Evolutionary conservation across 2,888 invertebrate genomes (phyloP).

Genomic region (Dromius quadrimaculatus): DNA sequence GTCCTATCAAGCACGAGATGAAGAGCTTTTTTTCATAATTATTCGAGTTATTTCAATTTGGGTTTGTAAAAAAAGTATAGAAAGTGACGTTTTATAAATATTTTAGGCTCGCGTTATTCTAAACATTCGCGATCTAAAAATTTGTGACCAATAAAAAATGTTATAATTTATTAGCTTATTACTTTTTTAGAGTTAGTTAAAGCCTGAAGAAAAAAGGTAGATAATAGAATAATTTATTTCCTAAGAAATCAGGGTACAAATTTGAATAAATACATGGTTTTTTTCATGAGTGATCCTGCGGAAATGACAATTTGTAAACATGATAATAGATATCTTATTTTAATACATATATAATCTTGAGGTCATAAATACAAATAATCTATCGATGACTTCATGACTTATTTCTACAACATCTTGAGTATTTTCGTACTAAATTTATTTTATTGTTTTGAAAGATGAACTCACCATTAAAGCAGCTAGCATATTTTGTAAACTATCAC

Average conservation of each 20-base stretch:
- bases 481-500: slow-evolving; percentile 79
- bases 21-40: too few relatives aligned
- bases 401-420: slow-evolving; percentile 10
- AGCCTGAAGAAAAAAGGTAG: too few relatives aligned
- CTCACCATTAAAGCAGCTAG: slow-evolving; percentile 80
- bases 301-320: slow-evolving; percentile 9
- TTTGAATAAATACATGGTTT: slow-evolving; percentile 9
- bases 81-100: too few relatives aligned
- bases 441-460: slow-evolving; percentile 54
- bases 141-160: too few relatives aligned
- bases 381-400: slow-evolving; percentile 20
- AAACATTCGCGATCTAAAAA: too few relatives aligned
- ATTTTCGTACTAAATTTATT: slow-evolving; percentile 2
- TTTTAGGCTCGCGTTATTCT: too few relatives aligned
- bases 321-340: slow-evolving; percentile 8
- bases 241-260: background rate
- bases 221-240: background rate
- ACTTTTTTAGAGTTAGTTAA: too few relatives aligned
- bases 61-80: too few relatives aligned
- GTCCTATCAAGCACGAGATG: too few relatives aligned
- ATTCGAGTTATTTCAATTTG: too few relatives aligned
- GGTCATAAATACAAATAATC: slow-evolving; percentile 24
- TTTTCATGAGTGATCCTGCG: too few relatives aligned
- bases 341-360: slow-evolving; percentile 1
- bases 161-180: too few relatives aligned